These are phyloP conservation scores for Ciconia stormi DNA, from an alignment of 2,113 vertebrate species.

Conservation along the genomic window DNA sequence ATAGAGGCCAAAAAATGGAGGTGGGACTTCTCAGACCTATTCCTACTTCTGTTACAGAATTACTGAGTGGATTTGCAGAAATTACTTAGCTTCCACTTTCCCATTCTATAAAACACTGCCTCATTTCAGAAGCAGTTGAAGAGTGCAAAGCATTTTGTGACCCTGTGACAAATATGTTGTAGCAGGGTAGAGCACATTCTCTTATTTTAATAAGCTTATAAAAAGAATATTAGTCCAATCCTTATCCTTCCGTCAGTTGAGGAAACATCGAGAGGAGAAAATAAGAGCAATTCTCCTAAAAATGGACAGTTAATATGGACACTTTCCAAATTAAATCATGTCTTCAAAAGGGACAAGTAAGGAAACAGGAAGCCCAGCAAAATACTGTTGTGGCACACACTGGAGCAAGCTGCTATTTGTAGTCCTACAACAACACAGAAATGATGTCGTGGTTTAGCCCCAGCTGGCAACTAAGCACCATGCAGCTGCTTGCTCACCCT, in stretches of 20 bases:
- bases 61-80: neutral
- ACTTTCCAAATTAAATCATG: neutral
- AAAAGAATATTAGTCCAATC: neutral
- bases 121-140: neutral
- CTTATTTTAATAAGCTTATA: neutral
- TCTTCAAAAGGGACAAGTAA: neutral
- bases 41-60: neutral
- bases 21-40: neutral
- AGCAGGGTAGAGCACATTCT: neutral
- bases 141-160: neutral
- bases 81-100: neutral
- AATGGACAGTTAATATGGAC: neutral
- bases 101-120: neutral
- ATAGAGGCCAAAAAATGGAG: neutral
- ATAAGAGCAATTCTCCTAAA: neutral
- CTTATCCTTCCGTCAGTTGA: neutral
- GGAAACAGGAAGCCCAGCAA: neutral
- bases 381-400: neutral
- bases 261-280: neutral
- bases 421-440: neutral
- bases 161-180: neutral
- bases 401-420: neutral
- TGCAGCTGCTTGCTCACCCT: too few relatives aligned
- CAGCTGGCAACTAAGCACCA: too few relatives aligned
- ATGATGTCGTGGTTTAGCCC: too few relatives aligned